A percentile compares a stretch with the other conserved stretches of the same genome.
phyloP scores from a whole-genome alignment of 2,113 vertebrate species.

The Burhinus oedicnemus region DNA sequence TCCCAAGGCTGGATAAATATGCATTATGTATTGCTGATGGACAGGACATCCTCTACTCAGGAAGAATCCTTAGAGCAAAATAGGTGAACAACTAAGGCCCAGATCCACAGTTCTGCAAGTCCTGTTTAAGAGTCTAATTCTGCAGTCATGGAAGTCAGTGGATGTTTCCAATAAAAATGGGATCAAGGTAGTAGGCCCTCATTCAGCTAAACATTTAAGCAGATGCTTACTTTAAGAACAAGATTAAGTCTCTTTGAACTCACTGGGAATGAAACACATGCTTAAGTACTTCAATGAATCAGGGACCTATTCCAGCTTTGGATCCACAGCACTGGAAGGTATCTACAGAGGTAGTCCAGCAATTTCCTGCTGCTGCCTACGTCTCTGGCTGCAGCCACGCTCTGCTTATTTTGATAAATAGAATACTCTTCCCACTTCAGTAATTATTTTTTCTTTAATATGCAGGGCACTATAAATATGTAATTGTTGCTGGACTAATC shows the following conservation, averaged over 20 bases:
- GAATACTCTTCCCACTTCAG: neutral
- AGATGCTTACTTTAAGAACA: slow-evolving; percentile 37
- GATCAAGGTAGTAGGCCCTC: neutral
- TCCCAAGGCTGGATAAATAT: neutral
- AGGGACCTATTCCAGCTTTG: neutral
- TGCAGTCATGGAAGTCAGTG: neutral
- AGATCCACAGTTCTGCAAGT: neutral
- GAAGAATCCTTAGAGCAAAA: neutral
- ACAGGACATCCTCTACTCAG: neutral
- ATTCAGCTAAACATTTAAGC: slow-evolving; percentile 27
- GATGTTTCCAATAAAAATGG: slow-evolving; percentile 41
- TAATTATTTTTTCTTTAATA: neutral
- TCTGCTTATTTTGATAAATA: slow-evolving; percentile 6
- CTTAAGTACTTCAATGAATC: slow-evolving; percentile 23
- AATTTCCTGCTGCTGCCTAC: neutral
- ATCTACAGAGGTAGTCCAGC: neutral
- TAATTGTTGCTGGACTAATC: neutral
- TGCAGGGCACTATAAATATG: neutral
- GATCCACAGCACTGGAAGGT: neutral
- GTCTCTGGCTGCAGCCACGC: neutral
- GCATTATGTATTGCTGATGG: neutral
- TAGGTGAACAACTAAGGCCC: neutral
- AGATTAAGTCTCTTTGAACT: slow-evolving; percentile 47
- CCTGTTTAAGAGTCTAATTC: neutral
- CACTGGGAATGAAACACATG: neutral